Conservation (phyloP, 2,888 invertebrate genomes). For the Pogonocherus hispidulus region DNA sequence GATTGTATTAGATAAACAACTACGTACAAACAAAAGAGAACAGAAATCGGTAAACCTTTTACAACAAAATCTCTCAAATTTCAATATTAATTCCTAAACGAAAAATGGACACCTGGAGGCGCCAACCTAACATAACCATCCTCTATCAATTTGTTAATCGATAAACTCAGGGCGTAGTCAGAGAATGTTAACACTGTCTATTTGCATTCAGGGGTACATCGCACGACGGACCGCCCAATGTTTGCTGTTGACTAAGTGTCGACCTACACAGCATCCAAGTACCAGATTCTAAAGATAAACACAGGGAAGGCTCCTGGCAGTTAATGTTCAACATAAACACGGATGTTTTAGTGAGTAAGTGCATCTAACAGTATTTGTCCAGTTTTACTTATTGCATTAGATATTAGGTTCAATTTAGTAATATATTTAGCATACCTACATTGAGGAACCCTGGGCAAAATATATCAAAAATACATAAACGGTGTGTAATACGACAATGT, state of each 20-base stretch:
- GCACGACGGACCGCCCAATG: slow-evolving; percentile 58
- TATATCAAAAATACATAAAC: too few species aligned
- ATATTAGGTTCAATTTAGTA: too few species aligned
- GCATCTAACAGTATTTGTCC: too few species aligned
- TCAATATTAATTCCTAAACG: too few species aligned
- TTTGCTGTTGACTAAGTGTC: slow-evolving; percentile 62
- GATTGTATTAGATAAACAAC: too few species aligned
- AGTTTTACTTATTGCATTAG: too few species aligned
- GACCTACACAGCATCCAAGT: slow-evolving; percentile 53
- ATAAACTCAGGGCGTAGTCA: slow-evolving; percentile 60
- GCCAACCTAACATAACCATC: slow-evolving; percentile 10
- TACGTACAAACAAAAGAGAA: too few species aligned
- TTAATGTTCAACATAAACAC: slow-evolving; percentile 21
- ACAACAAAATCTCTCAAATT: too few species aligned
- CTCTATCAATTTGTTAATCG: slow-evolving; percentile 50
- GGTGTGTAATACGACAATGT: too few species aligned
- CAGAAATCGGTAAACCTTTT: too few species aligned
- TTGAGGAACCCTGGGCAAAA: too few species aligned
- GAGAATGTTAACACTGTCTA: slow-evolving; percentile 62
- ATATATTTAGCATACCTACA: too few species aligned
- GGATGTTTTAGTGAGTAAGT: background rate
- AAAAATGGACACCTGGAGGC: background rate
- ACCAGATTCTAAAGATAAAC: slow-evolving; percentile 60
- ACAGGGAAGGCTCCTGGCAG: slow-evolving; percentile 28
- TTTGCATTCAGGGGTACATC: slow-evolving; percentile 62